phyloP scores from a whole-genome alignment of 2,797 vertebrate genomes.

The Neopelma chrysocephalum region DNA sequence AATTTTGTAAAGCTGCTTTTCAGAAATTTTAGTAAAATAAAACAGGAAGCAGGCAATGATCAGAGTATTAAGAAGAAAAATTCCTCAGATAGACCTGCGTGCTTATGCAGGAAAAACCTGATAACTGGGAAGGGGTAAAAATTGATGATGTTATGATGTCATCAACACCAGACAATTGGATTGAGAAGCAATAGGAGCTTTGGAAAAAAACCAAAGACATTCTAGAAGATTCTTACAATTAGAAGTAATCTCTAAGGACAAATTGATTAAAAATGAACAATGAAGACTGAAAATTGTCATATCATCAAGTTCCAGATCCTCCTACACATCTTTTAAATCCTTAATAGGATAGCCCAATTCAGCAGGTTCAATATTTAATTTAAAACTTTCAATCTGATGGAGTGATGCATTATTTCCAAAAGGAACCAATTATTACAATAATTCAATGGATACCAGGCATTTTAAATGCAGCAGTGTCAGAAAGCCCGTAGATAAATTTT shows the following conservation, averaged over 20 bases:
- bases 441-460: slow-evolving; percentile 26
- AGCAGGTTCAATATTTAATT: slow-evolving; percentile 59
- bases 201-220: background rate
- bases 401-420: slow-evolving; percentile 41
- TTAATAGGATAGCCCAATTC: background rate
- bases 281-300: background rate
- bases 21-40: background rate
- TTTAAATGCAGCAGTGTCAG: slow-evolving; percentile 24
- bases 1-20: background rate
- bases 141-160: background rate
- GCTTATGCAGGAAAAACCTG: background rate
- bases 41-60: background rate
- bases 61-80: background rate
- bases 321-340: slow-evolving; percentile 4
- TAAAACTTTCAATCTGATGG: slow-evolving; percentile 39
- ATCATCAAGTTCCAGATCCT: slow-evolving; percentile 6
- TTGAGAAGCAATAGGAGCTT: background rate
- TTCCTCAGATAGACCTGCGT: background rate
- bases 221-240: slow-evolving; percentile 1
- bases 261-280: slow-evolving; percentile 31
- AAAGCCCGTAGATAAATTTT: slow-evolving; percentile 19
- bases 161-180: background rate
- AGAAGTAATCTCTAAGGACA: background rate
- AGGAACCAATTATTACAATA: slow-evolving; percentile 26
- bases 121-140: background rate